A percentile compares a stretch with the other conserved stretches of the same genome.
These are phyloP conservation scores for Rotaria macrura DNA, from an alignment of 2,888 invertebrate species.

Conservation along the genomic window DNA sequence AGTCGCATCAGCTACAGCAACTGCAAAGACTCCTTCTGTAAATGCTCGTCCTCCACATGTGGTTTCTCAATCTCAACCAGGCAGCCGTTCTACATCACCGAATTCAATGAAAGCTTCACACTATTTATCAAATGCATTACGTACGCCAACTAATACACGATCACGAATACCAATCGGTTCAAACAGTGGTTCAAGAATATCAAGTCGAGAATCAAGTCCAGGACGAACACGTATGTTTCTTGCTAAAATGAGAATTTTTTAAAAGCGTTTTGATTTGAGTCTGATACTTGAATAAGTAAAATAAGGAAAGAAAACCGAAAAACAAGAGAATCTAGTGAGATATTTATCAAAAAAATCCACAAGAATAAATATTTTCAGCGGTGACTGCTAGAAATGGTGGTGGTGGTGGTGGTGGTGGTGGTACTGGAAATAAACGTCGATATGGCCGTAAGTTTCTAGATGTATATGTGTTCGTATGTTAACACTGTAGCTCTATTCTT, in stretches of 20 bases:
- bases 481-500: neutral
- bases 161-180: neutral
- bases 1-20: neutral
- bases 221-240: constrained; percentile 27
- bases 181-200: constrained; percentile 27
- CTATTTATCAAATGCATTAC: neutral
- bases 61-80: constrained; percentile 30
- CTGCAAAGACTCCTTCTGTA: neutral
- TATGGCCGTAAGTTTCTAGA: neutral
- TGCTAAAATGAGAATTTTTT: too few species aligned
- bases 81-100: constrained; percentile 32
- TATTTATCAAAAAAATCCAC: neutral
- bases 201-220: constrained; percentile 33
- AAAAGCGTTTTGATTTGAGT: too few species aligned
- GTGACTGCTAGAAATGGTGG: neutral
- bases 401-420: neutral
- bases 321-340: neutral
- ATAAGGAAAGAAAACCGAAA: too few species aligned
- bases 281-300: too few species aligned
- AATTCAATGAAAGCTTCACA: constrained; percentile 21
- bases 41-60: neutral
- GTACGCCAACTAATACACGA: constrained; percentile 1
- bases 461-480: neutral
- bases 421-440: neutral
- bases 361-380: neutral